Evolutionary conservation across 2,797 vertebrate genomes (phyloP).

Genomic region (Naso thynnoides): DNA sequence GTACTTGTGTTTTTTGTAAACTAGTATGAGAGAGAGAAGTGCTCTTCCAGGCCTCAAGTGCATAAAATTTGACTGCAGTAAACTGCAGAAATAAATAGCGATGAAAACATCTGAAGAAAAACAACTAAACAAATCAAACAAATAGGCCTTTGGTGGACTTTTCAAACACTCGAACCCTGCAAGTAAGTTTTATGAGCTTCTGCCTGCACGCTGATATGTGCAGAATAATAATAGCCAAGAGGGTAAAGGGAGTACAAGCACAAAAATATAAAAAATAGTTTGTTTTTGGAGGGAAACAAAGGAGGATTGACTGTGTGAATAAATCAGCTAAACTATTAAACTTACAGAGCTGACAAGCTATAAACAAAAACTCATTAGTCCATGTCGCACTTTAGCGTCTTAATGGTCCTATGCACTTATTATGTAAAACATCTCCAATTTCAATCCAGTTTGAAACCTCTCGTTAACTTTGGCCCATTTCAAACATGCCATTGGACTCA

Average conservation of each 20-base stretch:
- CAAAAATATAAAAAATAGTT: not conserved
- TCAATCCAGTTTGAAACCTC: not conserved
- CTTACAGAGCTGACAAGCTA: constrained; percentile 1
- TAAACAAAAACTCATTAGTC: not conserved
- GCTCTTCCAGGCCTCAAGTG: not conserved
- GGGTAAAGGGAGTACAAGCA: not conserved
- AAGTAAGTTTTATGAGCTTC: not conserved
- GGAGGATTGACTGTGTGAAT: not conserved
- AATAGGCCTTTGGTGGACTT: constrained; percentile 22
- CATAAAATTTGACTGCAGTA: constrained; percentile 6
- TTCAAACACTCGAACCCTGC: constrained; percentile 15
- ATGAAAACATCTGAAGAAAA: constrained; percentile 39
- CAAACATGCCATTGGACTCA: not conserved
- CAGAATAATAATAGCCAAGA: not conserved
- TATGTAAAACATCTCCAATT: not conserved
- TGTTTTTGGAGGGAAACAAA: not conserved
- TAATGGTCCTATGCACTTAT: constrained; percentile 7
- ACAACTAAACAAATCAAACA: constrained; percentile 49
- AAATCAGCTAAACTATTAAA: not conserved
- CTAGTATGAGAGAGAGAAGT: not conserved
- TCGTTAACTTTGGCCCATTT: not conserved
- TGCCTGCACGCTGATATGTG: not conserved
- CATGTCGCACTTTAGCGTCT: not conserved
- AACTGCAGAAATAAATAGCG: constrained; percentile 41
- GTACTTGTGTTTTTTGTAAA: constrained; percentile 1